A percentile compares a stretch with the other conserved stretches of the same genome.
Evolutionary conservation across 2,113 vertebrate genomes (phyloP).

Genomic region (Pseudonaja textilis): DNA sequence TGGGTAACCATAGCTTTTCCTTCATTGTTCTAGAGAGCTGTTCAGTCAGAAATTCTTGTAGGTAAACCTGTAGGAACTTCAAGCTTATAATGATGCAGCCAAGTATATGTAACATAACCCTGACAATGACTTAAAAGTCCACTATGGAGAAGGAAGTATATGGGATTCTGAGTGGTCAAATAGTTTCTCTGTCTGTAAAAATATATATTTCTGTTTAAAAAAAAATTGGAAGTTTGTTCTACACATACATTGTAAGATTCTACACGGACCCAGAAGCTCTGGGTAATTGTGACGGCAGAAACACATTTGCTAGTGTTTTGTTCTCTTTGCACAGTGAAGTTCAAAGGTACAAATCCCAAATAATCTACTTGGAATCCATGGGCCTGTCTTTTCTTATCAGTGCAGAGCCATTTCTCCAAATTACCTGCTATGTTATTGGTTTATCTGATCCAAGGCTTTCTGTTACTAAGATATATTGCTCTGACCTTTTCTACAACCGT

Average conservation of each 20-base stretch:
- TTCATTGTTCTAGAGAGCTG: neutral
- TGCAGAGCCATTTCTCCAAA: neutral
- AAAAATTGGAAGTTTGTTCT: neutral
- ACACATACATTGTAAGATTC: neutral
- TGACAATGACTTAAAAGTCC: neutral
- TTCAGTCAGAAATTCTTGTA: neutral
- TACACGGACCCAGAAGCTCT: neutral
- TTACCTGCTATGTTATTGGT: neutral
- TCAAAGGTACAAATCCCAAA: neutral
- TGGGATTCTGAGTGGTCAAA: neutral
- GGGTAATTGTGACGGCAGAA: neutral
- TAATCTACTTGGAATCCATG: neutral
- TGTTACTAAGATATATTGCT: neutral
- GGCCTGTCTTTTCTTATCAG: neutral
- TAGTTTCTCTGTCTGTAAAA: neutral
- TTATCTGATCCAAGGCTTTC: neutral
- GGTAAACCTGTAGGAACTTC: neutral
- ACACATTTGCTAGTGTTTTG: neutral
- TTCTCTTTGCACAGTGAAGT: neutral
- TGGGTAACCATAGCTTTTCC: neutral
- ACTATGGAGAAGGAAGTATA: neutral
- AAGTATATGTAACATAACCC: neutral
- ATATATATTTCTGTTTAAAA: neutral
- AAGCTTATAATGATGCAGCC: neutral
- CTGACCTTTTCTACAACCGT: neutral